phyloP scores from a whole-genome alignment of 2,113 vertebrate genomes.

The Mus pahari region DNA sequence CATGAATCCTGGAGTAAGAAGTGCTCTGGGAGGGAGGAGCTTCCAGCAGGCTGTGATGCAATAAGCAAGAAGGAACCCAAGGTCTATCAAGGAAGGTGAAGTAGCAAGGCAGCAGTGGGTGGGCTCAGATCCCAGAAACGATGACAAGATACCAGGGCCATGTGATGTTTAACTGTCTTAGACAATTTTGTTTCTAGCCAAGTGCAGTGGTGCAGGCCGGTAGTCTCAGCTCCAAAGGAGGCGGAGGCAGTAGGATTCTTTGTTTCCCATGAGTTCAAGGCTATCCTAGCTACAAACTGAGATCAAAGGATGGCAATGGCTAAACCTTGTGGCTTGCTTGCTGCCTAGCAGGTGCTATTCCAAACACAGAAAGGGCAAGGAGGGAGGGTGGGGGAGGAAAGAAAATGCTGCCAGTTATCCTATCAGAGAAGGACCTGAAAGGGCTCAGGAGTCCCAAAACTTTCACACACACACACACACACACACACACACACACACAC shows the following conservation, averaged over 20 bases:
- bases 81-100: neutral
- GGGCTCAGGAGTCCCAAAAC: neutral
- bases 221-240: neutral
- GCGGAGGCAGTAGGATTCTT: neutral
- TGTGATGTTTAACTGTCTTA: neutral
- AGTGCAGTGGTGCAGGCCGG: neutral
- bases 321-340: neutral
- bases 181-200: neutral
- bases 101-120: neutral
- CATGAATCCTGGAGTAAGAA: neutral
- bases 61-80: neutral
- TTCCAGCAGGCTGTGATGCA: neutral
- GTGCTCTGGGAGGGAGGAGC: neutral
- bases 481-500: too few relatives aligned
- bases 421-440: neutral
- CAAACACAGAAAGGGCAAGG: neutral
- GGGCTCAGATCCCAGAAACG: too few relatives aligned
- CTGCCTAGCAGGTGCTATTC: neutral
- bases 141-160: neutral
- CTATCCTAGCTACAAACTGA: neutral
- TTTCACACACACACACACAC: neutral
- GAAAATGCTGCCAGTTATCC: neutral
- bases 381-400: fast-evolving
- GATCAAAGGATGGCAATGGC: neutral
- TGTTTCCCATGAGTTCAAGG: neutral